A percentile compares a stretch with the other conserved stretches of the same genome.
phyloP scores from a whole-genome alignment of 2,888 invertebrate species.

The Meta bourneti region DNA sequence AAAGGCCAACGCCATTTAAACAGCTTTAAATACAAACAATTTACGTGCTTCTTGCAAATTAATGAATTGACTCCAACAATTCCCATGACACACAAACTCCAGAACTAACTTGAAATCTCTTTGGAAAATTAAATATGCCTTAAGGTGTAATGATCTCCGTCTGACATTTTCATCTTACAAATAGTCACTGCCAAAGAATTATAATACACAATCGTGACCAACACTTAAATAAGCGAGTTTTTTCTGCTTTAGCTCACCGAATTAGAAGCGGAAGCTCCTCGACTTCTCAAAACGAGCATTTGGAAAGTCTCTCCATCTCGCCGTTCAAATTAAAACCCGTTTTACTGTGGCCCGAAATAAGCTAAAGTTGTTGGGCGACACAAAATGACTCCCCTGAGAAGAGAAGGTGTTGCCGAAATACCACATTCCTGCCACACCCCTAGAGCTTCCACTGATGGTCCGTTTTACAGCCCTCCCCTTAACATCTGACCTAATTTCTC shows the following conservation, averaged over 20 bases:
- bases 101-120: too few relatives aligned
- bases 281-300: not conserved
- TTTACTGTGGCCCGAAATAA: not conserved
- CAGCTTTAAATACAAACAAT: too few relatives aligned
- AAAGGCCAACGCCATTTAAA: too few relatives aligned
- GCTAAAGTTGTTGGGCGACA: not conserved
- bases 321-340: not conserved
- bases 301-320: not conserved
- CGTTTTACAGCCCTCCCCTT: not conserved
- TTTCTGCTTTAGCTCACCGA: not conserved
- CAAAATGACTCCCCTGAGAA: not conserved
- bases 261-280: not conserved
- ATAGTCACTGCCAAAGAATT: not conserved
- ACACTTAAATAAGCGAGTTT: not conserved
- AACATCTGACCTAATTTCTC: conserved; percentile 1
- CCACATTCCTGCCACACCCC: not conserved
- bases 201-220: not conserved
- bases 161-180: not conserved
- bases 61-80: too few relatives aligned
- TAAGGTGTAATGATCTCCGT: too few relatives aligned
- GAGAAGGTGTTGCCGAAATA: not conserved
- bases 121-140: too few relatives aligned
- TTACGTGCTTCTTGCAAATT: too few relatives aligned
- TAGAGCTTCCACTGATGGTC: not conserved
- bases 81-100: too few relatives aligned